Conservation (phyloP, 2,888 invertebrate species). For the Thysanoteuthis rhombus region DNA sequence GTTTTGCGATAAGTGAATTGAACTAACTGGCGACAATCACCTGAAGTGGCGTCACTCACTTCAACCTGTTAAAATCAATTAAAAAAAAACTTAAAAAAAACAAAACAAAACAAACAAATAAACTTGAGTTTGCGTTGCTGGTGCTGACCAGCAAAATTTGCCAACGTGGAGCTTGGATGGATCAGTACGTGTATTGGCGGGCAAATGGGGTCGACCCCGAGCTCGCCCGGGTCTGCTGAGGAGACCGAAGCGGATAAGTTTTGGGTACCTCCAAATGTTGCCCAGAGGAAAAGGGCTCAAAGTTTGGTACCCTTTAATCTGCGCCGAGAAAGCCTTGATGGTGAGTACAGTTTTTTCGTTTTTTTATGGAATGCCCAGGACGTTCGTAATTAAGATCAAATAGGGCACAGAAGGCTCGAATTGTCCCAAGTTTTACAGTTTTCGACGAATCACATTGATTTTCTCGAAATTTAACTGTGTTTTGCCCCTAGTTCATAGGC, state of each 20-base stretch:
- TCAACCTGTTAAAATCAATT: too few species aligned
- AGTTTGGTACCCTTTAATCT: conserved; percentile 54
- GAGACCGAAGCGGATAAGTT: conserved; percentile 54
- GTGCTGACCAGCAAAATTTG: neutral
- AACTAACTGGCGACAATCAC: too few species aligned
- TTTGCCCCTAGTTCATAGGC: too few species aligned
- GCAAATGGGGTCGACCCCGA: conserved; percentile 58
- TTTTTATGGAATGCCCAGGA: too few species aligned
- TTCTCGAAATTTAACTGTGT: too few species aligned
- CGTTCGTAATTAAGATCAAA: too few species aligned
- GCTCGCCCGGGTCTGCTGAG: conserved; percentile 46
- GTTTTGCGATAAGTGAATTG: too few species aligned
- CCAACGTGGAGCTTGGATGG: conserved; percentile 31
- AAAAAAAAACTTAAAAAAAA: too few species aligned
- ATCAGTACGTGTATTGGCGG: conserved; percentile 1
- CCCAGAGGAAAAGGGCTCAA: conserved; percentile 60
- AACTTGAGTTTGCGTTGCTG: neutral
- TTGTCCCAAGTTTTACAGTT: too few species aligned
- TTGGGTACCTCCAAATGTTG: conserved; percentile 64
- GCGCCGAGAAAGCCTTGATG: conserved; percentile 32
- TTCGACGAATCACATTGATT: too few species aligned
- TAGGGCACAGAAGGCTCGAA: too few species aligned
- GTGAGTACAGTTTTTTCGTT: neutral
- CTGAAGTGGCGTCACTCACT: too few species aligned
- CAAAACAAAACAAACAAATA: neutral